phyloP scores from a whole-genome alignment of 37 sponge, comb jelly and placozoan species.

The Axinella damicornis region DNA sequence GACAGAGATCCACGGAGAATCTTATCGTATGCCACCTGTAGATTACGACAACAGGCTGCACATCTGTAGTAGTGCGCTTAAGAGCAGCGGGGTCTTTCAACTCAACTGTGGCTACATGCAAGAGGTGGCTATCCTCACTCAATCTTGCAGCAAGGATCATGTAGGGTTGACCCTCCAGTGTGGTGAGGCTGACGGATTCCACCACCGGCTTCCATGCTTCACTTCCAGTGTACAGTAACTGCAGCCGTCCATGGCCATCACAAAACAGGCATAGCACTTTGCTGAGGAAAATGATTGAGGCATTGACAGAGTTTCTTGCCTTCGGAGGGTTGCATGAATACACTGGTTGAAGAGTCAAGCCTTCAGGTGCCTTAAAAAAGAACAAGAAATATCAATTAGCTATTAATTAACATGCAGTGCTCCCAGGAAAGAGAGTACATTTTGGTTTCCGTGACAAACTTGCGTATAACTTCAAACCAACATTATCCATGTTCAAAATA shows the following conservation, averaged over 20 bases:
- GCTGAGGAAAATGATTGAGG: conserved; percentile 16
- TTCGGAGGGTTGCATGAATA: neutral
- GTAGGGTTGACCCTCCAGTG: neutral
- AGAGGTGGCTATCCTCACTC: neutral
- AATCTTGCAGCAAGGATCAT: neutral
- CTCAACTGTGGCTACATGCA: neutral
- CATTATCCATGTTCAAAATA: no score
- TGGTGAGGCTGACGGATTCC: neutral
- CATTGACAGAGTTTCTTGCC: neutral
- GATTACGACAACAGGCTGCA: no score
- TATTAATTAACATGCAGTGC: no score
- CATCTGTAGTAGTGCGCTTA: no score
- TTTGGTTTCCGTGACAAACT: no score
- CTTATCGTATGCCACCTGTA: conserved; percentile 30
- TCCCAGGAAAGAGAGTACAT: no score
- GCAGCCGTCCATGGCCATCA: neutral
- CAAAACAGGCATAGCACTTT: conserved; percentile 5
- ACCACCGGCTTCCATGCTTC: neutral
- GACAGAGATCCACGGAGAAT: neutral
- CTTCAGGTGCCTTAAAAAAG: neutral
- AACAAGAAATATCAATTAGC: neutral
- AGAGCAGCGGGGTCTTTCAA: neutral
- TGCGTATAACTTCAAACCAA: no score
- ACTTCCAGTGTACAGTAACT: no score
- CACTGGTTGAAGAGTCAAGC: neutral